These are phyloP conservation scores for Rosalia funebris DNA, from an alignment of 2,888 invertebrate genomes.

Conservation along the genomic window DNA sequence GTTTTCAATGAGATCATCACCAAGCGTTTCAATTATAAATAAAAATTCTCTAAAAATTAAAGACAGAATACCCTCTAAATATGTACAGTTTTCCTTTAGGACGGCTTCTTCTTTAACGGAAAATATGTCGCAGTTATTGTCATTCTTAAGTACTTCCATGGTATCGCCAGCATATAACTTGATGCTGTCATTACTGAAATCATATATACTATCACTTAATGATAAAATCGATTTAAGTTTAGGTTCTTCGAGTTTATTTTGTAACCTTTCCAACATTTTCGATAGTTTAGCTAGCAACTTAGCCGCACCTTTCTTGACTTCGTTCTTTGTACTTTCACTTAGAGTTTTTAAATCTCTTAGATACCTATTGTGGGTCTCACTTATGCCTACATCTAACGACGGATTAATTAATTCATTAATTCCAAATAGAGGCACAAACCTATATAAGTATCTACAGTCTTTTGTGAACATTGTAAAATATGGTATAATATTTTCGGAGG, in stretches of 20 bases:
- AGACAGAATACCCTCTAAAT: constrained; percentile 54
- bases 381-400: constrained; percentile 42
- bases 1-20: constrained; percentile 55
- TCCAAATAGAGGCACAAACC: constrained; percentile 56
- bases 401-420: constrained; percentile 58
- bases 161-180: constrained; percentile 57
- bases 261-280: constrained; percentile 41
- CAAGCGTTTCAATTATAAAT: constrained; percentile 47
- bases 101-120: constrained; percentile 31
- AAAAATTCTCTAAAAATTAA: constrained; percentile 52
- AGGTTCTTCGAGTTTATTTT: constrained; percentile 46
- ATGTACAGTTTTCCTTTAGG: constrained; percentile 41
- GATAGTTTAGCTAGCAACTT: constrained; percentile 33
- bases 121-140: constrained; percentile 41
- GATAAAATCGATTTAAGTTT: constrained; percentile 37
- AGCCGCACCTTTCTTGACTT: constrained; percentile 31
- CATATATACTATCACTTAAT: constrained; percentile 43
- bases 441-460: constrained; percentile 55
- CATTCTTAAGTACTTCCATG: constrained; percentile 48
- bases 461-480: constrained; percentile 51
- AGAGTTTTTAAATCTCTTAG: constrained; percentile 44
- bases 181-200: constrained; percentile 48
- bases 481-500: constrained; percentile 52
- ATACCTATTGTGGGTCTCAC: constrained; percentile 35
- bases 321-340: constrained; percentile 30